Evolutionary conservation across 2,113 vertebrate genomes (phyloP).

Genomic region (Astatoreochromis straeleni): DNA sequence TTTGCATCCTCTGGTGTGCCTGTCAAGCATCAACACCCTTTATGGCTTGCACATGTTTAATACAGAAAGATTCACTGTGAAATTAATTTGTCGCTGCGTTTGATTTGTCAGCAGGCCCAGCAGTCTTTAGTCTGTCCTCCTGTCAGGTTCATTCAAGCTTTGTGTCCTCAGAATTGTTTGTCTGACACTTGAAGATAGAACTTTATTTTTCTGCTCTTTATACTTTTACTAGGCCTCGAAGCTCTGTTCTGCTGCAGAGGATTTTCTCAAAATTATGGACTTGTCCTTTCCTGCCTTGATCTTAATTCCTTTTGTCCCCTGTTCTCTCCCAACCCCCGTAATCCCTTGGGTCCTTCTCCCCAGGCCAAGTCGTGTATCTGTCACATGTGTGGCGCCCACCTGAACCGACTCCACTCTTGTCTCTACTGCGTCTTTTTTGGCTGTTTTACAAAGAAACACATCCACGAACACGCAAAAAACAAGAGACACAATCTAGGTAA

Average conservation of each 20-base stretch:
- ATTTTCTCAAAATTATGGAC: constrained; percentile 14
- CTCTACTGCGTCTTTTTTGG: constrained; percentile 99
- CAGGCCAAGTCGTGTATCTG: constrained; percentile 76
- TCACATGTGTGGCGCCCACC: constrained; percentile 74
- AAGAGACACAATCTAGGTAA: constrained; percentile 98
- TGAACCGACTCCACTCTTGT: constrained; percentile 97
- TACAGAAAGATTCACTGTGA: constrained; percentile 3
- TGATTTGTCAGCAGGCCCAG: constrained; percentile 30
- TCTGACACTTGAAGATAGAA: constrained; percentile 18
- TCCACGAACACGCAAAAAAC: constrained; percentile 96
- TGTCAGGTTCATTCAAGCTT: neutral
- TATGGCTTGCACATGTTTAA: constrained; percentile 15
- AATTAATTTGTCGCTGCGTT: constrained; percentile 21
- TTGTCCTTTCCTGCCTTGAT: neutral
- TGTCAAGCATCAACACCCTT: constrained; percentile 47
- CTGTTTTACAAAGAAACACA: constrained; percentile 98
- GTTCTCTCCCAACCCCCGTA: neutral
- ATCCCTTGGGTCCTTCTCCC: neutral
- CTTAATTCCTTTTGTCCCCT: neutral
- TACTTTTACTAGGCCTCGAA: neutral
- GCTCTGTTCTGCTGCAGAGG: neutral
- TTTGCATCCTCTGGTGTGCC: neutral
- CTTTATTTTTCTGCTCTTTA: constrained; percentile 10
- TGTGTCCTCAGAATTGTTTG: constrained; percentile 3
- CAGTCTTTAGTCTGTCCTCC: constrained; percentile 2